Evolutionary conservation across 2,797 vertebrate genomes (phyloP).

Genomic region (Agapornis canus): DNA sequence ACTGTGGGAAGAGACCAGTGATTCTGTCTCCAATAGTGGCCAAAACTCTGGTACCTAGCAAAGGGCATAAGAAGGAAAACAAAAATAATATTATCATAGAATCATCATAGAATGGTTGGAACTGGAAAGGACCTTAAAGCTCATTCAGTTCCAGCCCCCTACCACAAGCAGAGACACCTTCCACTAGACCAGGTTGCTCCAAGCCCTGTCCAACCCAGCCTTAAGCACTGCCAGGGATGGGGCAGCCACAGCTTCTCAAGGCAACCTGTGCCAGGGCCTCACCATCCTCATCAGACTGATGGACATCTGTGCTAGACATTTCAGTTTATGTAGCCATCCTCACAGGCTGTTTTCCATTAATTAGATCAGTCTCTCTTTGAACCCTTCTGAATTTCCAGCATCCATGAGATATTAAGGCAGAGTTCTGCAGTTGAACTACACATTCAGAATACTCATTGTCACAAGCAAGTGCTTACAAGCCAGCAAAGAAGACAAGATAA

Average conservation of each 20-base stretch:
- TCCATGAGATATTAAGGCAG: fast-evolving
- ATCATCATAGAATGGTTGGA: neutral
- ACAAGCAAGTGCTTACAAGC: neutral
- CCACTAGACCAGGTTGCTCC: neutral
- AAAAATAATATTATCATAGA: fast-evolving
- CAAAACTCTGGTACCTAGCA: neutral
- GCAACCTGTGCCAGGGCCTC: neutral
- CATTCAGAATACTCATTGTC: neutral
- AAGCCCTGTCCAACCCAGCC: neutral
- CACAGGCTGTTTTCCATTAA: neutral
- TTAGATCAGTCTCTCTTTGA: neutral
- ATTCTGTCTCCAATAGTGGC: neutral
- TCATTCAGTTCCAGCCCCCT: neutral
- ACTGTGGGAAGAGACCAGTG: neutral
- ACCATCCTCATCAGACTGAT: neutral
- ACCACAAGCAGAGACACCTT: neutral
- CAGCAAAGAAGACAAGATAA: neutral
- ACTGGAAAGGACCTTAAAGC: neutral
- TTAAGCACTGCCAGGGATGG: neutral
- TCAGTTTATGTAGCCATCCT: neutral
- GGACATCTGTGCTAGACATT: neutral
- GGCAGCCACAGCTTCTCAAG: neutral
- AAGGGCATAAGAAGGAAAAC: neutral
- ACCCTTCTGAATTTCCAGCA: neutral
- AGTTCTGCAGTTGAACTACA: neutral